These are phyloP conservation scores for Chondrosia reniformis DNA, from an alignment of 37 sponge, comb jelly and placozoan genomes.

Conservation along the genomic window DNA sequence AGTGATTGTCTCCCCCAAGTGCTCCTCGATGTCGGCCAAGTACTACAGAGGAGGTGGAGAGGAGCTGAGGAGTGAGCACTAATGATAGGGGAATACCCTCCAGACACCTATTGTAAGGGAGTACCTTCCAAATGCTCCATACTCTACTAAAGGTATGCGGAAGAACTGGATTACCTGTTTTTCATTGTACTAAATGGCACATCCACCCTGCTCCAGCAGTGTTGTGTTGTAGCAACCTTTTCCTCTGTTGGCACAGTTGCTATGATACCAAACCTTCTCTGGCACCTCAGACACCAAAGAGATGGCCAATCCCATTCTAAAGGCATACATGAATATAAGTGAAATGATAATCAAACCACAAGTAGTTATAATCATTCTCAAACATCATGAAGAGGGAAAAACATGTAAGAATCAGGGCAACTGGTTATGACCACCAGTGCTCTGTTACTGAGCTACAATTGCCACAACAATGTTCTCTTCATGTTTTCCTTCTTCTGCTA, in stretches of 20 bases:
- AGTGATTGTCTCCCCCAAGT: constrained; percentile 81
- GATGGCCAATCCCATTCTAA: constrained; percentile 96
- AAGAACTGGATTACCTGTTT: constrained; percentile 36
- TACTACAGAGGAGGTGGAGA: constrained; percentile 31
- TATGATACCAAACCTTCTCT: constrained; percentile 99
- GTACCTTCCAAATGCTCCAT: too few relatives aligned
- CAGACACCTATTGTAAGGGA: too few relatives aligned
- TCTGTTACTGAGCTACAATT: too few relatives aligned
- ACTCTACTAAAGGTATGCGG: too few relatives aligned
- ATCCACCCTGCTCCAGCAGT: constrained; percentile 85
- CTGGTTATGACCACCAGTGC: too few relatives aligned
- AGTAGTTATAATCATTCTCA: too few relatives aligned
- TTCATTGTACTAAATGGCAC: constrained; percentile 97
- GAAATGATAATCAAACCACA: too few relatives aligned
- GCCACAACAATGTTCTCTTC: too few relatives aligned
- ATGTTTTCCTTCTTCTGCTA: too few relatives aligned
- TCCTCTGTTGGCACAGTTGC: constrained; percentile 77
- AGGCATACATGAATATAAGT: too few relatives aligned
- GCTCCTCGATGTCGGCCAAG: constrained; percentile 75
- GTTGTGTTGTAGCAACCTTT: constrained; percentile 83
- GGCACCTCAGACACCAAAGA: constrained; percentile 76
- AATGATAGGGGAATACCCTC: background rate
- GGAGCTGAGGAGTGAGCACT: background rate
- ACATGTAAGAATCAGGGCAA: too few relatives aligned
- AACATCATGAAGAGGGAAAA: too few relatives aligned